Evolutionary conservation across 2,113 vertebrate genomes (phyloP).

Genomic region (Gnathonemus echidnorhynchus): DNA sequence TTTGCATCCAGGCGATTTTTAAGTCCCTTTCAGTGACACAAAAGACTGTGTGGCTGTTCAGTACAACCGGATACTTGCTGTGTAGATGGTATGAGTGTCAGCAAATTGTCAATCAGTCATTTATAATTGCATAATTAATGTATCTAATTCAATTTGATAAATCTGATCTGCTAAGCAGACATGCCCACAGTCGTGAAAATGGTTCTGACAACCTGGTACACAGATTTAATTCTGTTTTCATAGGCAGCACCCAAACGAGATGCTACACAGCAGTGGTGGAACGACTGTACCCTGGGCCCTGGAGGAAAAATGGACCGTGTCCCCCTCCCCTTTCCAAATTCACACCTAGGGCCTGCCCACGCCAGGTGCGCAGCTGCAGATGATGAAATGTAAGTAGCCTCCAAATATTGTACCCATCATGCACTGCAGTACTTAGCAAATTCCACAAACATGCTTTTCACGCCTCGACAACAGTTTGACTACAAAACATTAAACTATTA

Average conservation of each 20-base stretch:
- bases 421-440: too few species aligned
- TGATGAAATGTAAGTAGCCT: too few species aligned
- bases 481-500: too few species aligned
- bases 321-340: too few species aligned
- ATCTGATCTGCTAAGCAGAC: neutral
- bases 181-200: neutral
- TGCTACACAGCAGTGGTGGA: neutral
- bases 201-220: neutral
- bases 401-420: too few species aligned
- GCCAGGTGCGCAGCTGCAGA: too few species aligned
- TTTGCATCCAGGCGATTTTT: neutral
- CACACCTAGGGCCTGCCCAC: too few species aligned
- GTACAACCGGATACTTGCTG: neutral
- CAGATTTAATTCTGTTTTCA: neutral
- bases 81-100: neutral
- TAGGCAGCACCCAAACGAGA: neutral
- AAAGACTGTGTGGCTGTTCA: neutral
- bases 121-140: neutral
- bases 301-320: too few species aligned
- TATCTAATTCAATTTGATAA: neutral
- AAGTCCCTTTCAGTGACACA: neutral
- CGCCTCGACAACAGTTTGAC: too few species aligned
- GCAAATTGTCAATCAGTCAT: neutral
- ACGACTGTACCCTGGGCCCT: too few species aligned
- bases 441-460: too few species aligned